Evolutionary conservation across 2,888 invertebrate species (phyloP).

Genomic region (Serrognathus titanus): DNA sequence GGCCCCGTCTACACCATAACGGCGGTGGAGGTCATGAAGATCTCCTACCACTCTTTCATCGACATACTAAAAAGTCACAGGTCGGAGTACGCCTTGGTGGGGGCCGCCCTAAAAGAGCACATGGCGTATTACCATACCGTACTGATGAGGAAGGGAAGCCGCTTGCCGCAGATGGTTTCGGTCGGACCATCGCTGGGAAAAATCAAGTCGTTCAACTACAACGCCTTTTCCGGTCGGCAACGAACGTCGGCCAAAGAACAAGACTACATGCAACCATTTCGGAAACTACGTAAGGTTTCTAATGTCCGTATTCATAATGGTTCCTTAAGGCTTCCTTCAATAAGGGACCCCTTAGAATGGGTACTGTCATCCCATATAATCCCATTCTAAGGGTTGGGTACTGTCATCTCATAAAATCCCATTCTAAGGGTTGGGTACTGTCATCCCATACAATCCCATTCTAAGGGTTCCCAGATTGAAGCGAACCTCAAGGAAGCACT

Average conservation of each 20-base stretch:
- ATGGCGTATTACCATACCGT: constrained; percentile 9
- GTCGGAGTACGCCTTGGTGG: constrained; percentile 12
- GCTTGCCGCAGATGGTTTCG: constrained; percentile 18
- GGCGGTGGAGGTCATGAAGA: constrained; percentile 21
- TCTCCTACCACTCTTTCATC: constrained; percentile 14
- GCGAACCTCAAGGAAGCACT: too few species aligned
- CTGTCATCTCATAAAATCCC: too few species aligned
- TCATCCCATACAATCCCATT: too few species aligned
- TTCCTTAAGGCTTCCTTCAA: too few species aligned
- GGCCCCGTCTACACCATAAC: constrained; percentile 18
- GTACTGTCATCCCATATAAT: too few species aligned
- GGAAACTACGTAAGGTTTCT: too few species aligned
- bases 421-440: too few species aligned
- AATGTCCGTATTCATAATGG: too few species aligned
- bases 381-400: too few species aligned
- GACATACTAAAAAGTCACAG: constrained; percentile 10
- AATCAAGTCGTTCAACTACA: constrained; percentile 19
- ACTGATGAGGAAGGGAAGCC: constrained; percentile 16
- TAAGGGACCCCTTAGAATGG: too few species aligned
- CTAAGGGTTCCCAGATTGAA: too few species aligned
- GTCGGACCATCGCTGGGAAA: constrained; percentile 16
- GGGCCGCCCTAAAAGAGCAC: constrained; percentile 15
- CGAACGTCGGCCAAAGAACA: background rate
- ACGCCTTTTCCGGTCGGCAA: constrained; percentile 5
- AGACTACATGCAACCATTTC: background rate